phyloP scores from a whole-genome alignment of 2,888 invertebrate species.

The Acanthosepion pharaonis region DNA sequence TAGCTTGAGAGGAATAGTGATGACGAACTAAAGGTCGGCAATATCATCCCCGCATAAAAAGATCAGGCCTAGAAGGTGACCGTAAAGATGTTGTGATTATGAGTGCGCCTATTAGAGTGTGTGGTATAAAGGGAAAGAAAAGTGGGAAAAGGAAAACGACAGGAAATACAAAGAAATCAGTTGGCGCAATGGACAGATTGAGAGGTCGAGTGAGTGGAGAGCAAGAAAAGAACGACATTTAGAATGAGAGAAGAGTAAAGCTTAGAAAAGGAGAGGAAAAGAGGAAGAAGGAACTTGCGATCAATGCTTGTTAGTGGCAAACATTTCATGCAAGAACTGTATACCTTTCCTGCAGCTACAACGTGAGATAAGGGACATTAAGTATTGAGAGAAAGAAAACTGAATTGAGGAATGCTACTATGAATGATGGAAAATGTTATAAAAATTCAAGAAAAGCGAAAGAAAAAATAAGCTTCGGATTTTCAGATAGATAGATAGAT shows the following conservation, averaged over 20 bases:
- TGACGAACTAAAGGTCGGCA: constrained; percentile 1
- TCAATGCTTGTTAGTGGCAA: constrained; percentile 33
- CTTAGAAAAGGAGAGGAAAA: neutral
- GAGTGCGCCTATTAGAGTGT: neutral
- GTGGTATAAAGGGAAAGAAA: neutral
- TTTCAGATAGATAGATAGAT: too few species aligned
- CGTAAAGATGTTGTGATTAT: constrained; percentile 25
- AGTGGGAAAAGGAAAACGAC: neutral
- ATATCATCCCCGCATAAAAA: neutral
- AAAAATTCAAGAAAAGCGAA: neutral
- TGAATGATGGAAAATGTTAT: neutral
- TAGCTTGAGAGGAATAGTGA: constrained; percentile 33
- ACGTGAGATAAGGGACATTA: neutral
- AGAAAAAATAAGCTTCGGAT: neutral
- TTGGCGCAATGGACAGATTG: neutral
- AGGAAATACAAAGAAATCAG: constrained; percentile 33
- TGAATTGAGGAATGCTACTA: neutral
- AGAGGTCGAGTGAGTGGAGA: neutral
- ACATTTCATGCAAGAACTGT: neutral
- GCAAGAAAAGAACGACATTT: neutral
- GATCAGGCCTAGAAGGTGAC: constrained; percentile 33
- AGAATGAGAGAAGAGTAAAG: neutral
- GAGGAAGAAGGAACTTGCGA: neutral
- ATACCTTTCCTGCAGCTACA: neutral
- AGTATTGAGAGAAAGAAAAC: neutral